phyloP scores from a whole-genome alignment of 2,113 vertebrate species.

The Passer domesticus region DNA sequence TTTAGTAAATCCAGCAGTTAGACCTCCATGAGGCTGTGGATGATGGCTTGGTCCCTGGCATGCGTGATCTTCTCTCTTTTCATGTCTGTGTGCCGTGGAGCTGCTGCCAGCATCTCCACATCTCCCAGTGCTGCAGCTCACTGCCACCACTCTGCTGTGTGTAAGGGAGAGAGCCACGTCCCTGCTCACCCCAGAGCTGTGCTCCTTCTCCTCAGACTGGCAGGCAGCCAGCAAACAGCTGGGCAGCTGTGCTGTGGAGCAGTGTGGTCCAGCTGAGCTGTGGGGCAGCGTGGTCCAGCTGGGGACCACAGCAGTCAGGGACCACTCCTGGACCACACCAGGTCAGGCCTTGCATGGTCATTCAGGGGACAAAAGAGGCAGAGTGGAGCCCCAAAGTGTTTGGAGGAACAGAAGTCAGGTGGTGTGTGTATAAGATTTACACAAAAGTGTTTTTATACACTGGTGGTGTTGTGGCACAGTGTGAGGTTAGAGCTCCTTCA shows the following conservation, averaged over 20 bases:
- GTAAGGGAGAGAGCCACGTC: rapidly evolving
- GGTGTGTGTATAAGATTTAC: rapidly evolving
- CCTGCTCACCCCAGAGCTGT: neutral
- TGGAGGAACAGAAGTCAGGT: neutral
- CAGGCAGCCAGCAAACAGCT: neutral
- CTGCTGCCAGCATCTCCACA: neutral
- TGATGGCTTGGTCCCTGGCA: neutral
- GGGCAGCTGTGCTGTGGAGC: neutral
- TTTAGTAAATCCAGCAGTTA: neutral
- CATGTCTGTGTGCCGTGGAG: rapidly evolving
- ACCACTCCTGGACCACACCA: neutral
- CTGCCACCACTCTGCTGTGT: neutral
- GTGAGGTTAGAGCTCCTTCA: neutral
- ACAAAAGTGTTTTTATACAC: neutral
- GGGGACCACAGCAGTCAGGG: neutral
- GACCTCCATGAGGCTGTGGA: neutral
- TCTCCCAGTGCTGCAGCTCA: neutral
- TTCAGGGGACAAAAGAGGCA: neutral
- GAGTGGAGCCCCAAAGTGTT: neutral
- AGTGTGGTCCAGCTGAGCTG: rapidly evolving
- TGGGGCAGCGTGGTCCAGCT: rapidly evolving
- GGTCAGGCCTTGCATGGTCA: neutral
- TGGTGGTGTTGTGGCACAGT: rapidly evolving
- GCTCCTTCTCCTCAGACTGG: neutral
- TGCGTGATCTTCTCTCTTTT: rapidly evolving